Evolutionary conservation across 2,888 invertebrate species (phyloP).

Genomic region (Patella ulyssiponensis): DNA sequence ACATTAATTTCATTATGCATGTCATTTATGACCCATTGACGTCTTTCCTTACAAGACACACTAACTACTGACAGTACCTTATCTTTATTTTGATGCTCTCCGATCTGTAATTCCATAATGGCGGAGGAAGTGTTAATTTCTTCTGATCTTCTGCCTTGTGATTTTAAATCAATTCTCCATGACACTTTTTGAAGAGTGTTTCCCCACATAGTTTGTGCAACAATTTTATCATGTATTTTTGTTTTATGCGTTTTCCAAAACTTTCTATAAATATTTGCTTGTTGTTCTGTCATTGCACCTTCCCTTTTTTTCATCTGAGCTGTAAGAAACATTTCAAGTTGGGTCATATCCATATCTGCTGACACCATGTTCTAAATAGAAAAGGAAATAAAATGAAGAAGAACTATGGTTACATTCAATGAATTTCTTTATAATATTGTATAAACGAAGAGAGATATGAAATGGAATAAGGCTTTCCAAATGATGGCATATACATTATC

Average conservation of each 20-base stretch:
- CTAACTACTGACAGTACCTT: constrained; percentile 16
- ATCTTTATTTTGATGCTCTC: constrained; percentile 61
- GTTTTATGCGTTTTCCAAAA: constrained; percentile 69
- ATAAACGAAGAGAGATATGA: too few relatives aligned
- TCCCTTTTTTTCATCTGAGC: constrained; percentile 66
- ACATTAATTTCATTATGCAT: too few relatives aligned
- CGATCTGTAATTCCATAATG: constrained; percentile 80
- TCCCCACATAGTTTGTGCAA: constrained; percentile 64
- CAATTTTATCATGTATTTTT: constrained; percentile 65
- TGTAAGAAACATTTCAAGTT: constrained; percentile 67
- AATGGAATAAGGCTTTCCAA: too few relatives aligned
- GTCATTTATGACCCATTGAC: neutral
- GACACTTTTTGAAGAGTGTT: constrained; percentile 62
- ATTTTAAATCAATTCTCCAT: constrained; percentile 71
- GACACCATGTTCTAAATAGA: constrained; percentile 65
- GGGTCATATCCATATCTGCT: constrained; percentile 69
- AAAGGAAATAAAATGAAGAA: neutral
- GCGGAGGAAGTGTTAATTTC: constrained; percentile 78
- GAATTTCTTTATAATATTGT: too few relatives aligned
- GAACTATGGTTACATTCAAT: too few relatives aligned
- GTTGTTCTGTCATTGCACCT: constrained; percentile 64
- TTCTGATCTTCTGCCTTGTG: constrained; percentile 86
- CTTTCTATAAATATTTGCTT: constrained; percentile 63
- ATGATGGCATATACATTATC: too few relatives aligned
- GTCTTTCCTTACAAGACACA: neutral